Evolutionary conservation across 1,140 invertebrate species (phyloP).

Genomic region (silkworm (Bombyx mori)): DNA sequence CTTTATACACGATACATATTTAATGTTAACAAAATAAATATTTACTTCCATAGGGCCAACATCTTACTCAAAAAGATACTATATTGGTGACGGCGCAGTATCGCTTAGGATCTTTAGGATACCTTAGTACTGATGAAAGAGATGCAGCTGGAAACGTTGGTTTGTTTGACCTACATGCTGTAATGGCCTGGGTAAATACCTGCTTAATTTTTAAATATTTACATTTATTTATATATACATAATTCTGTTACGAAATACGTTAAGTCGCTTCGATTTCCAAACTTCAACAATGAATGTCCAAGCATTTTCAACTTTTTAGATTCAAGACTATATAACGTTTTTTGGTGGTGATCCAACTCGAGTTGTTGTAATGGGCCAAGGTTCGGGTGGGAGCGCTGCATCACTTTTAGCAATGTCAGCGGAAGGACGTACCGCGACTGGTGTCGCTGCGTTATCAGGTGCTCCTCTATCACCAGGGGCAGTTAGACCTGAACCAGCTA

Average conservation of each 20-base stretch:
- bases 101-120: constrained; percentile 67
- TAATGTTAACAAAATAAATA: constrained; percentile 1
- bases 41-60: constrained; percentile 37
- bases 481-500: constrained; percentile 69
- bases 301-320: constrained; percentile 34
- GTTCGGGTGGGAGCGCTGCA: constrained; percentile 77
- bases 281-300: neutral
- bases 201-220: neutral
- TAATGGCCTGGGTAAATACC: constrained; percentile 72
- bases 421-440: constrained; percentile 60
- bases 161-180: constrained; percentile 77
- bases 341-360: constrained; percentile 80
- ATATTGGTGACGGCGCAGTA: constrained; percentile 58
- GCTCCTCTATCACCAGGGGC: constrained; percentile 77
- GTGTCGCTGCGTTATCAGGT: constrained; percentile 79
- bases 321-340: constrained; percentile 77
- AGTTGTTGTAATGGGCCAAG: constrained; percentile 80
- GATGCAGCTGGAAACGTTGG: constrained; percentile 80
- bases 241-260: too few species aligned
- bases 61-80: constrained; percentile 51
- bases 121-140: constrained; percentile 71
- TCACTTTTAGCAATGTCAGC: constrained; percentile 72
- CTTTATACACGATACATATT: neutral
- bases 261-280: too few species aligned
- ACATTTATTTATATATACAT: neutral